These are phyloP conservation scores for Patella caerulea DNA, from an alignment of 2,888 invertebrate species.

Conservation along the genomic window DNA sequence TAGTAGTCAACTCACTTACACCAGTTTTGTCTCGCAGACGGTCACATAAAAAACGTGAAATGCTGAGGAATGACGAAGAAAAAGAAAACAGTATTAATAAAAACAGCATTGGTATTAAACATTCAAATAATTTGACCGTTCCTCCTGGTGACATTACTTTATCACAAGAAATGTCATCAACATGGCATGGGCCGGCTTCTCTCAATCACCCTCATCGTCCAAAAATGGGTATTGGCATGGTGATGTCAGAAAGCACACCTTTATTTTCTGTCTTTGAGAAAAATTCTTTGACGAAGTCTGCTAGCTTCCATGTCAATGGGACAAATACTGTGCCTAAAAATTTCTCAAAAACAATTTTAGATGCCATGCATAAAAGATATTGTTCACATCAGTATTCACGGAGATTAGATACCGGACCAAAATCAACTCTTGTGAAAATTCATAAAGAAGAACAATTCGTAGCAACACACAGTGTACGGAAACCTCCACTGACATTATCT, in stretches of 20 bases:
- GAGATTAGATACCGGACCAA: constrained; percentile 27
- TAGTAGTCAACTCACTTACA: constrained; percentile 57
- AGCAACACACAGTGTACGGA: background rate
- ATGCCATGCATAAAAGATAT: constrained; percentile 63
- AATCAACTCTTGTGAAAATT: background rate
- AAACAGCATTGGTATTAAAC: constrained; percentile 14
- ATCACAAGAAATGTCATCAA: constrained; percentile 45
- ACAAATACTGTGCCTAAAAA: constrained; percentile 22
- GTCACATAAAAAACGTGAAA: constrained; percentile 31
- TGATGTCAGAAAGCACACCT: constrained; percentile 26
- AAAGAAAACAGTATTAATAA: constrained; percentile 28
- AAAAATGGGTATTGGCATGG: constrained; percentile 35
- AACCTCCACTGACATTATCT: background rate
- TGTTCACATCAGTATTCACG: constrained; percentile 59
- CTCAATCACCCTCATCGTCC: constrained; percentile 8
- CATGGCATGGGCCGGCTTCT: constrained; percentile 56
- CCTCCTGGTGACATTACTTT: background rate
- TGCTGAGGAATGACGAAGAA: constrained; percentile 8
- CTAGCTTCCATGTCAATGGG: background rate
- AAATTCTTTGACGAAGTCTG: background rate
- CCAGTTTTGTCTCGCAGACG: constrained; percentile 54
- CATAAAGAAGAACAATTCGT: constrained; percentile 7
- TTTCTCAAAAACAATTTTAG: constrained; percentile 53
- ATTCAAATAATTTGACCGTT: background rate
- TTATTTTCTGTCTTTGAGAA: background rate